Conservation (phyloP, 2,888 invertebrate species). For the Xanthia togata region DNA sequence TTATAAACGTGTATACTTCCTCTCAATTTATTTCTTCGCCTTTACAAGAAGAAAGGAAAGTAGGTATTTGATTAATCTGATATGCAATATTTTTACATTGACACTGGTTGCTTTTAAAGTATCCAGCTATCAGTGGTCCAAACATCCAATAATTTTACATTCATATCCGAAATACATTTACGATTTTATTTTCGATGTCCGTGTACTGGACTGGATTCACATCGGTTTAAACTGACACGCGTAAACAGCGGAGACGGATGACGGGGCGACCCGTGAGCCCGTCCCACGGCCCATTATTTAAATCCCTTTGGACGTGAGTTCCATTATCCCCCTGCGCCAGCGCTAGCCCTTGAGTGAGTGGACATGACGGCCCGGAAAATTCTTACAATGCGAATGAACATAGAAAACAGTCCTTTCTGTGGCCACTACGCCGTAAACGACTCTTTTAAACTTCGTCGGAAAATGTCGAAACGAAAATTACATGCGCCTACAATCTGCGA, state of each 20-base stretch:
- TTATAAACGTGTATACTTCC: constrained; percentile 53
- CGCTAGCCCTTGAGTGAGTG: constrained; percentile 75
- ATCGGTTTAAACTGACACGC: constrained; percentile 74
- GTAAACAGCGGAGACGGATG: constrained; percentile 74
- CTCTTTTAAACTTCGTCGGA: constrained; percentile 44
- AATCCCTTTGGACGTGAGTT: constrained; percentile 84
- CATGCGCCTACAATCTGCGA: constrained; percentile 67
- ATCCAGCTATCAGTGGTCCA: too few relatives aligned
- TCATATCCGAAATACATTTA: constrained; percentile 23
- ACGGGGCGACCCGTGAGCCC: constrained; percentile 64
- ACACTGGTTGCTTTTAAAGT: background rate
- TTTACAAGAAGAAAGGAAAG: constrained; percentile 51
- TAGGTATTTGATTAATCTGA: constrained; percentile 19
- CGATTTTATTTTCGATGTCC: constrained; percentile 36
- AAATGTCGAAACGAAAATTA: constrained; percentile 58
- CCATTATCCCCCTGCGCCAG: constrained; percentile 79
- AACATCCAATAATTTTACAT: constrained; percentile 15
- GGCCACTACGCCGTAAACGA: constrained; percentile 49
- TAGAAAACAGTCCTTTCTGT: constrained; percentile 70
- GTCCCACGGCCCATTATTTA: constrained; percentile 83
- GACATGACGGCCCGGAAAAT: constrained; percentile 76
- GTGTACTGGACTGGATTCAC: constrained; percentile 65
- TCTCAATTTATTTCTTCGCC: constrained; percentile 50
- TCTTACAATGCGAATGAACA: constrained; percentile 73
- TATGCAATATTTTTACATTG: background rate